A percentile compares a stretch with the other conserved stretches of the same genome.
phyloP scores from a whole-genome alignment of 2,797 vertebrate species.

The Phoeniculus purpureus region DNA sequence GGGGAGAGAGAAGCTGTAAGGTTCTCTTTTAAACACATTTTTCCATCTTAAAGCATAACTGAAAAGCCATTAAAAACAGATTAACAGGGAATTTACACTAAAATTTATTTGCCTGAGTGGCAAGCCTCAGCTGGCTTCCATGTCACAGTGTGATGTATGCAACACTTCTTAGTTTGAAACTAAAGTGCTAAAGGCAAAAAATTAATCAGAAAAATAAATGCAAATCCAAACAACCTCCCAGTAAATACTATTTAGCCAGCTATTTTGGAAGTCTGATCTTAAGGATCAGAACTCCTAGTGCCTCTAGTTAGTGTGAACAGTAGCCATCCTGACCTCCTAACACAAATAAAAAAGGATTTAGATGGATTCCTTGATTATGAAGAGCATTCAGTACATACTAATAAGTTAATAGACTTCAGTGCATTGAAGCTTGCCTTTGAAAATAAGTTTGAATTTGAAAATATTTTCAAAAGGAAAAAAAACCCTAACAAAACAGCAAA shows the following conservation, averaged over 20 bases:
- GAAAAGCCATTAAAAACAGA: conserved; percentile 23
- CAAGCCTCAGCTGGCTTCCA: conserved; percentile 9
- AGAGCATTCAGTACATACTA: neutral
- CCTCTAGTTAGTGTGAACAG: neutral
- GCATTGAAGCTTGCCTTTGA: neutral
- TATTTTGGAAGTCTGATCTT: neutral
- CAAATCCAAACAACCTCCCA: neutral
- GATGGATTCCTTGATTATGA: neutral
- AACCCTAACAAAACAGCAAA: neutral
- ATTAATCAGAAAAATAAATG: neutral
- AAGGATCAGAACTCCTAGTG: neutral
- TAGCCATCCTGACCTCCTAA: neutral
- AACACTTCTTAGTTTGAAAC: neutral
- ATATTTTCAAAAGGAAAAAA: neutral
- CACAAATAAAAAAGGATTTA: neutral
- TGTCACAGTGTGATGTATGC: neutral
- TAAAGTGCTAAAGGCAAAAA: neutral
- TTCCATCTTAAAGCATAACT: neutral
- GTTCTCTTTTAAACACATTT: neutral
- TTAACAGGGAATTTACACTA: neutral
- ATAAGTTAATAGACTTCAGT: neutral
- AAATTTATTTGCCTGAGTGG: neutral
- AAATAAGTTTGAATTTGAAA: neutral
- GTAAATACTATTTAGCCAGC: neutral
- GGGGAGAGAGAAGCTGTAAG: neutral